Evolutionary conservation across 2,888 invertebrate species (phyloP), one percentile per base, ranked within the genome.

Genomic region (Arge pagana): DNA sequence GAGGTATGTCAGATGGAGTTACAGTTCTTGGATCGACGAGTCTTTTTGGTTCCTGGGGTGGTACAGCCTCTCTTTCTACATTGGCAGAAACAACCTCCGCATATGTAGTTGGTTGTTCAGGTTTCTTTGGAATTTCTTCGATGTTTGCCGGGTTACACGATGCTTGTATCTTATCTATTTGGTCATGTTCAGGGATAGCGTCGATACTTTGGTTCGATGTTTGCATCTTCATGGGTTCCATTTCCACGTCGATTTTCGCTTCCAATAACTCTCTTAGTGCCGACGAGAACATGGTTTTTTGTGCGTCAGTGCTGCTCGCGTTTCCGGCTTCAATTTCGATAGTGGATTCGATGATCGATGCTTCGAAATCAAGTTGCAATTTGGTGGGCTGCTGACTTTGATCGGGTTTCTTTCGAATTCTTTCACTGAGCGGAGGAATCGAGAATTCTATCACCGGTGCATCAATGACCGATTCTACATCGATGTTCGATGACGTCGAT

Each of bases 291-390:
- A 68, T 65, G 4, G 65, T 66, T 19, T 72, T 71, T n/a, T 70
- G 56, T n/a, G 69, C 67, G 0, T 61, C 61, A 33, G 61, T 65
- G 16, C 66, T 60, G 0, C 60, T 52, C 6, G 60, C 60, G 1
- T 66, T 64, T 0, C 55, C 63, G 0, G 63, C 57, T 13, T 71
- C 72, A 37, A 74, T 59, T 8, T 67, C 66, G 4, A 76, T 69
- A 3, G 75, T 70, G 0, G 74, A 76, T 41, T 76, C 74, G 11
- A 76, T 74, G 4, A 74, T 74, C 2, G 72, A 68, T 0, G 74
- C 71, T 26, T 74, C 73, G 37, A 73, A 71, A 11, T 71, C 70
- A 8, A 75, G 23, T n/a, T 65, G 66, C 1, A 67, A 67, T 52
- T 68, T 73, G 3, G 45, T 8, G 4, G 66, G 33, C 10, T 59